Evolutionary conservation across 2,113 vertebrate genomes (phyloP), one percentile per base, ranked within the genome.

Genomic region (Bettongia penicillata): DNA sequence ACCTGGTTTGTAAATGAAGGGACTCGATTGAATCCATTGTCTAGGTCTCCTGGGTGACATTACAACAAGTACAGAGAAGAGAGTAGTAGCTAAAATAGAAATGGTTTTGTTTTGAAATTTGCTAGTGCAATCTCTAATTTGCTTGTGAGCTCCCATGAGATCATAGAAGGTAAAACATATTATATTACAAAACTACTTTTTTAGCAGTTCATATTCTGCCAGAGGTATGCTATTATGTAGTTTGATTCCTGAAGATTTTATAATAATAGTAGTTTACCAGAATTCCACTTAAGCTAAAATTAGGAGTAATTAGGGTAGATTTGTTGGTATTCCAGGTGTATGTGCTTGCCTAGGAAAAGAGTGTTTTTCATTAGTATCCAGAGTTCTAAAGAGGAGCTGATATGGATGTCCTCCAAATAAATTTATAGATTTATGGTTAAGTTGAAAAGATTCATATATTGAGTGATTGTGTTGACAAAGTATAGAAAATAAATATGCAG

Each of bases 181-280:
- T 48, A 43, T 93, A 91, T 8, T 95, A 90, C 51, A 94, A 96
- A 95, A 91, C 0, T 0, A 92, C 53, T 92, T 93, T 10, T 51
- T 95, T 96, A 94, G 89, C 26, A 90, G 55, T 95, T 96, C 31
- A 53, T 77, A 51, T 95, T 94, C 48, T 93, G 91, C 91, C 92
- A 93, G 57, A 93, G 22, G 31, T 95, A 25, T 92, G 28, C 92
- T 93, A 84, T 89, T 90, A 90, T 49, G 43, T 90, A 90, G 51
- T 61, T 84, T 94, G n/a, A 51, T 68, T 93, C 93, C 94, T 94
- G 53, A 37, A 90, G 84, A 57, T 61, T 49, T 55, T 94, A 28
- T 96, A 95, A 93, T 97, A 95, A 26, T 94, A 51, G 89, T 95
- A 55, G 55, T 95, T 94, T 94, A 90, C 28, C 51, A 89, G 94